Evolutionary conservation across 2,888 invertebrate species (phyloP).

Genomic region (Merodon equestris): DNA sequence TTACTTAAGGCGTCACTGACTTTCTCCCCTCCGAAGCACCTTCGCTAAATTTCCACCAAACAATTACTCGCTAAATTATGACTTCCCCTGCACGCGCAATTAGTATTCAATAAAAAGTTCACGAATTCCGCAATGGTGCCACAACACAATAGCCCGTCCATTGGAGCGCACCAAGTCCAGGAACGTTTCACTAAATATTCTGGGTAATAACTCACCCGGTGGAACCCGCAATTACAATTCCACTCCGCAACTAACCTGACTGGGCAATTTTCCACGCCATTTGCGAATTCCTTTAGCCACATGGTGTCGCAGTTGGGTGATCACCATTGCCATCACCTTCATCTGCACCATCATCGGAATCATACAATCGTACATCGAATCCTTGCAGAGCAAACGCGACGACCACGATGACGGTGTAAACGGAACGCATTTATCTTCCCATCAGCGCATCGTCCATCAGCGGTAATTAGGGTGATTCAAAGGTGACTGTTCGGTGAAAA

Average conservation of each 20-base stretch:
- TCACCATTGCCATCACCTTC: conserved; percentile 29
- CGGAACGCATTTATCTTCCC: conserved; percentile 61
- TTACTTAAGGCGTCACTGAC: no score
- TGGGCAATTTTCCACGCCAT: conserved; percentile 64
- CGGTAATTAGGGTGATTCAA: conserved; percentile 62
- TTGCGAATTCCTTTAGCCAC: conserved; percentile 51
- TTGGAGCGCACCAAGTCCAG: no score
- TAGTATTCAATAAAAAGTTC: conserved; percentile 46
- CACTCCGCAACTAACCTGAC: conserved; percentile 24
- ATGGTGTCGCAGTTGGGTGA: conserved; percentile 51
- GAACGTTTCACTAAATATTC: conserved; percentile 4
- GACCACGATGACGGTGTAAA: conserved; percentile 23
- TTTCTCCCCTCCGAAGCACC: no score
- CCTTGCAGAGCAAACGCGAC: conserved; percentile 34
- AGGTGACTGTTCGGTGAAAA: conserved; percentile 33
- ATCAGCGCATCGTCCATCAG: conserved; percentile 58
- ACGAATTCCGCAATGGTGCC: conserved; percentile 11
- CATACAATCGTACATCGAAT: conserved; percentile 27
- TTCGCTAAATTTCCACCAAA: neutral
- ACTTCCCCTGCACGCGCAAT: conserved; percentile 23
- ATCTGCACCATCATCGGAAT: conserved; percentile 22
- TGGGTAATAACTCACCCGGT: conserved; percentile 45
- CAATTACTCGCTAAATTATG: conserved; percentile 31
- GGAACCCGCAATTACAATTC: conserved; percentile 28
- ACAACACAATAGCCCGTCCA: conserved; percentile 20